Evolutionary conservation across 2,113 vertebrate species (phyloP).

Genomic region (Ochotona curzoniae): DNA sequence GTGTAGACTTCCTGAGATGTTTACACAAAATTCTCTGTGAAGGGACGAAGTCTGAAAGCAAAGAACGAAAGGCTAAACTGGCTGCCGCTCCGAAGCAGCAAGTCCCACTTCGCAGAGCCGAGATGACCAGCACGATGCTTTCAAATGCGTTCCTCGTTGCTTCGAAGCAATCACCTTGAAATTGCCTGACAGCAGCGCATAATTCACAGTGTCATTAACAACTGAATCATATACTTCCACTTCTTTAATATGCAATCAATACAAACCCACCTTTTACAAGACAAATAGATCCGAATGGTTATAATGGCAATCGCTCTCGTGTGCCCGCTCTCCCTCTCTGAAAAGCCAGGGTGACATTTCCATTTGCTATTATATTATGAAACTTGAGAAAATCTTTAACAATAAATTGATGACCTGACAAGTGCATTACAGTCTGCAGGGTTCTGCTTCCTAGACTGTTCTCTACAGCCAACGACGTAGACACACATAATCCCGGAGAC

Average conservation of each 20-base stretch:
- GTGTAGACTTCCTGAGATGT: neutral
- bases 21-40: neutral
- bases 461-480: accelerated
- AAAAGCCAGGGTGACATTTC: neutral
- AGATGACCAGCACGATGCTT: neutral
- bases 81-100: neutral
- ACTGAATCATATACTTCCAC: neutral
- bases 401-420: neutral
- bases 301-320: too few species aligned
- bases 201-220: neutral
- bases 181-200: neutral
- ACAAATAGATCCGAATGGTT: neutral
- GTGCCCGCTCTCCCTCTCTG: too few species aligned
- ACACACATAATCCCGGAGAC: accelerated
- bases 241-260: neutral
- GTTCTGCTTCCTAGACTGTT: too few species aligned
- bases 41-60: neutral
- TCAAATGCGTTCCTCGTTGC: neutral
- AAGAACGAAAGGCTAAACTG: neutral
- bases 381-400: neutral
- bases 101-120: neutral
- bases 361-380: neutral
- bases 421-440: neutral
- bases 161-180: neutral
- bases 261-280: neutral